These are phyloP conservation scores for Gymnocephalus cernua DNA, from an alignment of 2,113 vertebrate genomes.

Conservation along the genomic window DNA sequence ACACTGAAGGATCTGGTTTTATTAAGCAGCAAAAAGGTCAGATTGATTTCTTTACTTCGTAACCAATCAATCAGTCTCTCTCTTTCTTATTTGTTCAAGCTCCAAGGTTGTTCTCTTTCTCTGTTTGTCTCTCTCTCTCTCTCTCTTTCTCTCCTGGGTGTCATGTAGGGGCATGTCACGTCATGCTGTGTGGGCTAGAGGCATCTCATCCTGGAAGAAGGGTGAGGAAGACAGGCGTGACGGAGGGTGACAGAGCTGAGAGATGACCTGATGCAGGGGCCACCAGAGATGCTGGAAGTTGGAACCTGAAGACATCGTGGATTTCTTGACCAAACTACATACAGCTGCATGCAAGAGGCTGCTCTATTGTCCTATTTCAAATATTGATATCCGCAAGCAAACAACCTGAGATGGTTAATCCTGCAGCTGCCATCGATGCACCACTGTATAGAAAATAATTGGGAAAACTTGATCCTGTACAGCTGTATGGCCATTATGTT, in stretches of 20 bases:
- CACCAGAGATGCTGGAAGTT: slow-evolving; percentile 29
- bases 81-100: slow-evolving; percentile 1
- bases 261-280: slow-evolving; percentile 16
- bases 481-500: neutral
- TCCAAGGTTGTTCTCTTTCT: neutral
- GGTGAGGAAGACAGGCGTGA: slow-evolving; percentile 78
- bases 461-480: neutral
- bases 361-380: neutral
- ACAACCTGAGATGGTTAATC: neutral
- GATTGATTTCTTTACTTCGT: neutral
- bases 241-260: slow-evolving; percentile 69
- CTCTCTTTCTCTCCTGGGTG: slow-evolving; percentile 1
- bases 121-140: neutral
- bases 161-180: slow-evolving; percentile 52
- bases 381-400: neutral
- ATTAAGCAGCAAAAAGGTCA: neutral
- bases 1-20: neutral
- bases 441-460: neutral
- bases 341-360: neutral
- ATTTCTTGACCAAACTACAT: neutral
- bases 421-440: neutral
- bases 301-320: slow-evolving; percentile 32
- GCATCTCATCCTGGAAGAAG: slow-evolving; percentile 53
- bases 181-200: slow-evolving; percentile 64
- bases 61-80: neutral